phyloP scores from a whole-genome alignment of 2,113 vertebrate genomes.

The Circaetus gallicus region DNA sequence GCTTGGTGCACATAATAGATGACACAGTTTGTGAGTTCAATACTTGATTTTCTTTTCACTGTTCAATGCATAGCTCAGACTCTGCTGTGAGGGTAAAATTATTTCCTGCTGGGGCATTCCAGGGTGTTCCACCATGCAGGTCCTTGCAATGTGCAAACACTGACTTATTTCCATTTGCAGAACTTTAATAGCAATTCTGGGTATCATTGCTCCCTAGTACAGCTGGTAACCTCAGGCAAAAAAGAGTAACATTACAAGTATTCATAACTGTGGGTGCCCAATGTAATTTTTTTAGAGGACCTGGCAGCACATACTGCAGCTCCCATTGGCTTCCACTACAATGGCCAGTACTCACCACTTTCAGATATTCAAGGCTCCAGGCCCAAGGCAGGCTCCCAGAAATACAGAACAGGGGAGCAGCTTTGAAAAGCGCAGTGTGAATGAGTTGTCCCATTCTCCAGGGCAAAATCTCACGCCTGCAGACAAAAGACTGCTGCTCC shows the following conservation, averaged over 20 bases:
- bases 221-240: not conserved
- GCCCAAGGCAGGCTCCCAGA: not conserved
- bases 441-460: not conserved
- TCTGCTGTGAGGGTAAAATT: constrained; percentile 13
- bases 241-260: not conserved
- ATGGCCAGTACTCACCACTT: not conserved
- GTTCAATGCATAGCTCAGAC: not conserved
- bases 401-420: not conserved
- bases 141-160: not conserved
- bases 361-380: not conserved
- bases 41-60: constrained; percentile 15
- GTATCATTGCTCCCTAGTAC: not conserved
- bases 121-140: not conserved
- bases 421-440: not conserved
- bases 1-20: constrained; percentile 2
- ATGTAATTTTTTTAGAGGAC: not conserved
- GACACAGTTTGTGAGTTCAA: constrained; percentile 4
- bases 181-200: not conserved
- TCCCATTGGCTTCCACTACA: not conserved
- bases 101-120: not conserved
- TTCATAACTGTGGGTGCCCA: not conserved
- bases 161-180: not conserved
- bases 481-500: not conserved
- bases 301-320: not conserved
- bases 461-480: not conserved